Conservation (phyloP, 2,113 vertebrate genomes). For the Perca fluviatilis region DNA sequence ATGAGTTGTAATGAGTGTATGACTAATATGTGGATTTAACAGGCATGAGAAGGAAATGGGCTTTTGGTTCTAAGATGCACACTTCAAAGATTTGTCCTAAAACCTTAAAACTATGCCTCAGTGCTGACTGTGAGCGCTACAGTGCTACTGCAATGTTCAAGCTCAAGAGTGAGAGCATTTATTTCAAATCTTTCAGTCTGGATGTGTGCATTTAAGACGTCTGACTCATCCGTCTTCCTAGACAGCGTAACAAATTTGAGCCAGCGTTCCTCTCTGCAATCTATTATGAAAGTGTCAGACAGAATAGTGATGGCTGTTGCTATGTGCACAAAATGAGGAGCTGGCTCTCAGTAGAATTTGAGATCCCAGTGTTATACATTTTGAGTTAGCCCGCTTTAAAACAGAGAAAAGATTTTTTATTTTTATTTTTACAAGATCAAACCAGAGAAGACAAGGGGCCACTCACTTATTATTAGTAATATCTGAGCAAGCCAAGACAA, state of each 20-base stretch:
- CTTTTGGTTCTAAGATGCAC: neutral
- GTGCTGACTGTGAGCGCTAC: neutral
- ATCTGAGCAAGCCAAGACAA: constrained; percentile 17
- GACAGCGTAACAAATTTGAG: constrained; percentile 60
- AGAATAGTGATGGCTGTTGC: constrained; percentile 42
- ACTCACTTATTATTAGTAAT: constrained; percentile 31
- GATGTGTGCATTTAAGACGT: constrained; percentile 37
- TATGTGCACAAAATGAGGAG: constrained; percentile 40
- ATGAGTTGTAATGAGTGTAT: constrained; percentile 7
- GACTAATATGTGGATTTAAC: constrained; percentile 25
- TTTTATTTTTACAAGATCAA: constrained; percentile 15
- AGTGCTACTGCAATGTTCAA: neutral
- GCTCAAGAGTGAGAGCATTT: constrained; percentile 12
- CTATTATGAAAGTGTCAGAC: constrained; percentile 58
- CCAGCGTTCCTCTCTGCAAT: constrained; percentile 34
- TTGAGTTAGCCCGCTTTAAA: constrained; percentile 8
- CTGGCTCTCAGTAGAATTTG: neutral
- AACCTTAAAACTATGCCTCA: neutral
- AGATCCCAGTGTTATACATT: constrained; percentile 8
- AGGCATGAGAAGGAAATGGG: neutral
- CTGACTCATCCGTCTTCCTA: constrained; percentile 61
- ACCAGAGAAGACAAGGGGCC: constrained; percentile 8
- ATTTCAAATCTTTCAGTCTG: constrained; percentile 30
- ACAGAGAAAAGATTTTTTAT: constrained; percentile 2
- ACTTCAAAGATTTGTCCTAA: constrained; percentile 24